Evolutionary conservation across 2,888 invertebrate genomes (phyloP).

Genomic region (Ectobius pallidus): DNA sequence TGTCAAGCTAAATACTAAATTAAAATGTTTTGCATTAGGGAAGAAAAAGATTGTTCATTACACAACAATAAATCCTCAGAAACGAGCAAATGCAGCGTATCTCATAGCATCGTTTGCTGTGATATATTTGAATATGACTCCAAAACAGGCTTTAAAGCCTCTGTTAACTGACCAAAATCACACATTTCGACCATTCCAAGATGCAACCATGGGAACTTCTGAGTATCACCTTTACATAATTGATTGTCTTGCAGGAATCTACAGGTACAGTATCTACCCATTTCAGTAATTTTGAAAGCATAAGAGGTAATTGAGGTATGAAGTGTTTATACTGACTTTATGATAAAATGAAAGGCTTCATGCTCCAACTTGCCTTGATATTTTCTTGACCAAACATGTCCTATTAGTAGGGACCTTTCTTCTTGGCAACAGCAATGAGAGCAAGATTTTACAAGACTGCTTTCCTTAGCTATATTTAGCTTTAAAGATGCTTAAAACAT

Average conservation of each 20-base stretch:
- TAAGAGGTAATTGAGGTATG: too few species aligned
- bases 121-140: conserved; percentile 69
- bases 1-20: conserved; percentile 73
- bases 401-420: too few species aligned
- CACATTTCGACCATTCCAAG: conserved; percentile 65
- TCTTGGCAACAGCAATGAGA: too few species aligned
- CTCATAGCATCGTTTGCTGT: conserved; percentile 84
- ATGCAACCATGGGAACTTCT: conserved; percentile 80
- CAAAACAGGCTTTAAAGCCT: conserved; percentile 71
- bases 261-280: too few species aligned
- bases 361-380: too few species aligned
- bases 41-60: conserved; percentile 82
- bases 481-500: too few species aligned
- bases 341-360: not conserved
- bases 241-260: conserved; percentile 56
- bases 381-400: too few species aligned
- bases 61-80: conserved; percentile 73
- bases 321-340: not conserved
- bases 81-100: conserved; percentile 85
- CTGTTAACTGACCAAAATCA: conserved; percentile 58
- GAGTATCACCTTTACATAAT: conserved; percentile 71
- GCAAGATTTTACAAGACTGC: too few species aligned
- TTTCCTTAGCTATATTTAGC: too few species aligned
- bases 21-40: conserved; percentile 67
- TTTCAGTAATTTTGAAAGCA: too few species aligned